A percentile compares a stretch with the other conserved stretches of the same genome.
Evolutionary conservation across 2,113 vertebrate species (phyloP).

Genomic region (Casuarius casuarius): DNA sequence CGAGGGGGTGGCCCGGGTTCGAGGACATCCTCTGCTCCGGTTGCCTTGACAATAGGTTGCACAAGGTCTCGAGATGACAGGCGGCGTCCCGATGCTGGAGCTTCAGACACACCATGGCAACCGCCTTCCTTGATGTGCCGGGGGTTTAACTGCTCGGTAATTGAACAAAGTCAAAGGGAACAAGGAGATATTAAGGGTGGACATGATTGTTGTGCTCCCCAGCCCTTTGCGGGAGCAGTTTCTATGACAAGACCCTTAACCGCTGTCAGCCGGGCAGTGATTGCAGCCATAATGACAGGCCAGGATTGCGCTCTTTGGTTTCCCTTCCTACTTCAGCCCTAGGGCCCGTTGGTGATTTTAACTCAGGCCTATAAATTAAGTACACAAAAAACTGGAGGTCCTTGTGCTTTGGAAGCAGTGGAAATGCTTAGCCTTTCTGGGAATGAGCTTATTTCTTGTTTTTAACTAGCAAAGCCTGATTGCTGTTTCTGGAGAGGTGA

Average conservation of each 20-base stretch:
- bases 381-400: background rate
- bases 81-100: background rate
- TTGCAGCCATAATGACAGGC: background rate
- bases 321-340: background rate
- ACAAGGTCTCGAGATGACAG: background rate
- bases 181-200: background rate
- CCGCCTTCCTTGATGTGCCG: background rate
- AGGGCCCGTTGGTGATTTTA: background rate
- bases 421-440: background rate
- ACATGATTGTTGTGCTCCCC: background rate
- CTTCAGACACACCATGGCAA: background rate
- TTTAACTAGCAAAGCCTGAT: background rate
- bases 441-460: background rate
- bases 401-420: background rate
- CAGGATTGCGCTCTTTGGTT: background rate
- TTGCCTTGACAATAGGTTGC: background rate
- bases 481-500: background rate
- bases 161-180: background rate
- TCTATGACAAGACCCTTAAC: no score
- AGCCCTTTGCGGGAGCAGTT: background rate
- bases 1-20: accelerated
- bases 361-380: background rate
- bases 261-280: background rate
- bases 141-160: background rate
- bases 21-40: accelerated